Evolutionary conservation across 2,888 invertebrate species (phyloP), one percentile per base, ranked within the genome.

Genomic region (Drosophila acutilabella): DNA sequence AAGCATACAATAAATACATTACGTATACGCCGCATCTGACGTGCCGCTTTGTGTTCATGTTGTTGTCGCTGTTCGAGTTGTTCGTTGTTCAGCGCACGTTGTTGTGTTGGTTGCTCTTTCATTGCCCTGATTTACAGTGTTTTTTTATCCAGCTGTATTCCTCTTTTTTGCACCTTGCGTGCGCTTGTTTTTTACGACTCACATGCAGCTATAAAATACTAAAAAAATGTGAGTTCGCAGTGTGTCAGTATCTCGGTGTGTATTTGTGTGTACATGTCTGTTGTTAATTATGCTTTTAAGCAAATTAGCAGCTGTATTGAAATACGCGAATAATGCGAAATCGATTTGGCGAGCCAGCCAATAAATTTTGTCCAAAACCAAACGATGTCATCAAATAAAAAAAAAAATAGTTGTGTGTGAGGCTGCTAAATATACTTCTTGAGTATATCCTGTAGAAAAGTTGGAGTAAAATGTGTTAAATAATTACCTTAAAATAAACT

Each of bases 221-320:
- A 42, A 62, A 58, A 45, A 58, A 14, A 26, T 52, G 53, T 44
- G 36, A 18, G 20, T 53, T 36, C 14, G 4, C 33, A 40, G 41
- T 45, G 13, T 42, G 40, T 53, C 26, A 14, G 38, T 44, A 18
- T 41, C 42, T 38, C 44, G 57, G 50, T 52, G 45, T 57, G 11
- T 7, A 44, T 16, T 44, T 30, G 64, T 16, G 52, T 18, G 16
- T 44, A 40, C 42, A 33, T 40, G 60, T 30, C 59, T 47, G 65
- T 44, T 88, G 87, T 85, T 88, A 87, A 89, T 88, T 85, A 87
- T 79, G 87, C 84, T 87, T 87, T 85, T 73, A 89, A 85, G 81
- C 89, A 89, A 85, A 85, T 85, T 88, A 88, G 89, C 84, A 74
- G 70, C 65, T 76, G 72, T 64, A 88, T 78, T 74, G 84, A 66